Base-by-base conservation (phyloP, 2,888 invertebrate genomes). In the Argyresthia albistria region DNA sequence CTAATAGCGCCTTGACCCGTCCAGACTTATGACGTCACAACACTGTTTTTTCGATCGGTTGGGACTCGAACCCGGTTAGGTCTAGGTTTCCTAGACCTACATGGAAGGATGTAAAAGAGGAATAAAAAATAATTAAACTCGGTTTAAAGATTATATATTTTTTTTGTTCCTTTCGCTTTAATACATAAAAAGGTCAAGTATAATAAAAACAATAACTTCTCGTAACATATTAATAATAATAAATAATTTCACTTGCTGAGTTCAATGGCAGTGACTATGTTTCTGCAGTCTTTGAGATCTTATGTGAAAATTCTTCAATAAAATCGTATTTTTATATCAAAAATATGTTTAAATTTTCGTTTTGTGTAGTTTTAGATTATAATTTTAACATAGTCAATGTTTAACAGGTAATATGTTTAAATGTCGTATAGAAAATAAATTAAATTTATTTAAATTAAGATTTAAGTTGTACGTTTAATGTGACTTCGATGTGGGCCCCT, bases 231-330 rank as follows among this genome's bases (percentile, higher is more conserved):
- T 51, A 39, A 25, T 53, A 36, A 49, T 16, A 49, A 46, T 50
- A 48, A 54, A 52, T 51, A 49, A 55, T 36, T 51, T 45, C 14
- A 37, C 12, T 51, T 47, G 35, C 39, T 52, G 48, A 56, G 72
- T 70, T 75, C 64, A 64, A 39, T 54, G 78, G 80, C 81, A 79
- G 76, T 83, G 80, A 86, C 87, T 86, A 86, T 86, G 86, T 80
- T 76, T 72, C 71, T 69, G 73, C 81, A 81, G 81, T 80, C 80
- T 80, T 76, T 75, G 74, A 74, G 75, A 75, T 74, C 73, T 76
- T 76, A 61, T 35, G 36, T 25, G 43, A 37, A 46, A 39, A 35
- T 46, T 25, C 36, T 52, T 48, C 9, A 37, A 14, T 48, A 48
- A 12, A 37, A 48, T 37, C 12, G 8, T 36, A 15, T 37, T 12